Evolutionary conservation across 2,113 vertebrate species (phyloP).

Genomic region (Pitta sordida): DNA sequence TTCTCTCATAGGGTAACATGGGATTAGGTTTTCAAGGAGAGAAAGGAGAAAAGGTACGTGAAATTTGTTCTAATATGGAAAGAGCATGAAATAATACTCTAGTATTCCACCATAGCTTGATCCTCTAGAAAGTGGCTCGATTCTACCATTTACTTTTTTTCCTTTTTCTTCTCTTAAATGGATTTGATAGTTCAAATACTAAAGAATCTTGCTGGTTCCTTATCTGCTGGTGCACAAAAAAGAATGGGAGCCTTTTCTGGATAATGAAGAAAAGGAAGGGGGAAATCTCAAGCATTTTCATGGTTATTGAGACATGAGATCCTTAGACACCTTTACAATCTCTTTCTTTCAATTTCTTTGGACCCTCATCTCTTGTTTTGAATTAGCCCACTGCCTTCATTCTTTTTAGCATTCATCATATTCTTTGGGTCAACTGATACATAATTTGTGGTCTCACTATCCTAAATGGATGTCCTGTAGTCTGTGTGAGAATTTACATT

Average conservation of each 20-base stretch:
- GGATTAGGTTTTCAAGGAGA: conserved; percentile 85
- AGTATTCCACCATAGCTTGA: background rate
- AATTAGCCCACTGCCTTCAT: background rate
- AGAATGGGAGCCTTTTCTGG: background rate
- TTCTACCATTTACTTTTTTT: background rate
- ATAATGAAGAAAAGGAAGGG: background rate
- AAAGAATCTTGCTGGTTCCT: background rate
- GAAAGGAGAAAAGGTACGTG: conserved; percentile 87
- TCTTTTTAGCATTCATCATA: background rate
- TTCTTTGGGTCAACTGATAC: background rate
- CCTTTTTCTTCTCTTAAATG: background rate
- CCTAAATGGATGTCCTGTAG: background rate
- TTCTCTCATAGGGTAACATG: conserved; percentile 78
- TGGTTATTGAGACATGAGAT: background rate
- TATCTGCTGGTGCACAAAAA: background rate
- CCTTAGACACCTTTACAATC: background rate
- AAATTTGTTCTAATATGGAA: background rate
- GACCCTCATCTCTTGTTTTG: background rate
- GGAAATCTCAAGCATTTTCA: background rate
- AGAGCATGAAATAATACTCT: background rate
- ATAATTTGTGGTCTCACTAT: background rate
- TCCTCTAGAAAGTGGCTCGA: background rate
- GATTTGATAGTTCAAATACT: background rate
- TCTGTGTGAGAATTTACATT: background rate
- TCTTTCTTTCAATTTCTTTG: background rate